A percentile compares a stretch with the other conserved stretches of the same genome.
Conservation (phyloP, 2,888 invertebrate genomes). For the Acanthosepion lycidas region DNA sequence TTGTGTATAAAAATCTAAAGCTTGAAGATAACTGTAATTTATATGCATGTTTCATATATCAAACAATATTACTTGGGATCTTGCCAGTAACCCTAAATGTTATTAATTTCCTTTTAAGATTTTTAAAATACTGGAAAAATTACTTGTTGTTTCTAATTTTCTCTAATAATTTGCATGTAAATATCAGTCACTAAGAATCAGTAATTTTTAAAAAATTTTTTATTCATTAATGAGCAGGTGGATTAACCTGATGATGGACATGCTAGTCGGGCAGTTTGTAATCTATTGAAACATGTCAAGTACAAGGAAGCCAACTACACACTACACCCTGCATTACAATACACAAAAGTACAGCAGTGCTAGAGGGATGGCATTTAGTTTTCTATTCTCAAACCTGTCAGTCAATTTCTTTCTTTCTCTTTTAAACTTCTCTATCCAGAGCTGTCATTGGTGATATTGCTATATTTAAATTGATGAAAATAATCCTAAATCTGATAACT, state of each 20-base stretch:
- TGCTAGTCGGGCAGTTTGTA: constrained; percentile 44
- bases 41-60: neutral
- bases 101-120: neutral
- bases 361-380: neutral
- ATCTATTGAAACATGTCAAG: constrained; percentile 41
- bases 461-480: neutral
- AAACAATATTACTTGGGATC: neutral
- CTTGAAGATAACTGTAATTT: neutral
- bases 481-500: neutral
- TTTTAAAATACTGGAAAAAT: neutral
- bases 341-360: neutral
- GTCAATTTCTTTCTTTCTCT: neutral
- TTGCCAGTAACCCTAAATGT: neutral
- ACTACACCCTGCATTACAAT: neutral
- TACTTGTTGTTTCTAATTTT: constrained; percentile 37
- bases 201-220: neutral
- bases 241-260: constrained; percentile 44
- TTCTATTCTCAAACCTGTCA: neutral
- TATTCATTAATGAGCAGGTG: constrained; percentile 43
- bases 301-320: constrained; percentile 36
- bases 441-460: neutral
- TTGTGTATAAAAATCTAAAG: neutral
- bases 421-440: neutral
- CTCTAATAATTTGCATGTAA: constrained; percentile 42
- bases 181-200: constrained; percentile 42